Percentiles rank a stretch among this genome's conserved stretches.
These are phyloP conservation scores for Diarsia brunnea DNA, from an alignment of 2,888 invertebrate species.

Conservation along the genomic window DNA sequence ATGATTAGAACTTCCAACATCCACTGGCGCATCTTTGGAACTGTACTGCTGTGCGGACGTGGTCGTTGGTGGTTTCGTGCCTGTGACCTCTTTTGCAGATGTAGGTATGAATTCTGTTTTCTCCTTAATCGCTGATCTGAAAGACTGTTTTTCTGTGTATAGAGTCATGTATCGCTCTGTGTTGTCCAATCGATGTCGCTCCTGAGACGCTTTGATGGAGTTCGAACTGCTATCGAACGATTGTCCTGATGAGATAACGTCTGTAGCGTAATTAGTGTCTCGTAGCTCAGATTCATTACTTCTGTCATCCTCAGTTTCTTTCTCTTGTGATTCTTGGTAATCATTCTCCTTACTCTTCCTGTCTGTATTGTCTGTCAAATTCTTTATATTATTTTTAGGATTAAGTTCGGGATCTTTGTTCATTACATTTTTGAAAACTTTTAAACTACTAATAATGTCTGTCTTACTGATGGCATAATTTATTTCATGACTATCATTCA, in stretches of 20 bases:
- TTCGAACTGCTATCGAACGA: conserved; percentile 27
- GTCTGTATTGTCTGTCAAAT: neutral
- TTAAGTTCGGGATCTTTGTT: too few species aligned
- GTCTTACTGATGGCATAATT: neutral
- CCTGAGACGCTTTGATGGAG: conserved; percentile 26
- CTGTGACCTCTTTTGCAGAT: neutral
- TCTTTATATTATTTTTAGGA: neutral
- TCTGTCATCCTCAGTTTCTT: neutral
- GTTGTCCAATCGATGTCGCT: neutral
- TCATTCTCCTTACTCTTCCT: neutral
- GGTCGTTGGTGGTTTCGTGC: neutral
- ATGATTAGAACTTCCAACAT: neutral
- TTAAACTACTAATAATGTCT: too few species aligned
- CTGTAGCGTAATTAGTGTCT: neutral
- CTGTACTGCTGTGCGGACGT: neutral
- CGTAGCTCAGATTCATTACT: neutral
- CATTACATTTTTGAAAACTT: neutral
- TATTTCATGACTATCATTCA: neutral
- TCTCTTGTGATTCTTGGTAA: neutral
- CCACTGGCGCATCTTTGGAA: too few species aligned
- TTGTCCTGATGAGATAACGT: neutral
- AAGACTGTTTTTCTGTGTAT: conserved; percentile 24
- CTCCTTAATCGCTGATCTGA: neutral
- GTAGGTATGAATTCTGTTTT: neutral
- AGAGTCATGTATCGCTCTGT: conserved; percentile 14